Evolutionary conservation across 2,113 vertebrate species (phyloP).

Genomic region (Cyprinus carpio): DNA sequence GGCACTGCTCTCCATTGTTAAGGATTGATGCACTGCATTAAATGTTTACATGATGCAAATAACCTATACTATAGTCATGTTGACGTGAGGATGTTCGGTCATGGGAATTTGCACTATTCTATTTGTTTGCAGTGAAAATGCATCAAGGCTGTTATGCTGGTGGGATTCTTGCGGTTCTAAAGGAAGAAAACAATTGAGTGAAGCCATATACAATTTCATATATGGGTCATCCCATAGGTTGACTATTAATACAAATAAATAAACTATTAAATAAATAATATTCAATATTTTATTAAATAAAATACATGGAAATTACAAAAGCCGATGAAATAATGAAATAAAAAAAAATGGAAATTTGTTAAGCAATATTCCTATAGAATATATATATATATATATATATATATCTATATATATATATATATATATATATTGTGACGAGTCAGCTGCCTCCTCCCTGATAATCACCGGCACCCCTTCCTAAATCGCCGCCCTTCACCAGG

Average conservation of each 20-base stretch:
- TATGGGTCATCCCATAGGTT: neutral
- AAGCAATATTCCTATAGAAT: neutral
- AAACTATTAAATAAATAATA: neutral
- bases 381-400: too few species aligned
- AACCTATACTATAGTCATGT: neutral
- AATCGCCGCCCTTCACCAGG: too few species aligned
- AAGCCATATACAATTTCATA: neutral
- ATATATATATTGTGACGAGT: too few species aligned
- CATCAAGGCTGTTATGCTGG: neutral
- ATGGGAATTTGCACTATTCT: neutral
- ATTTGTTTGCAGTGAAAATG: neutral
- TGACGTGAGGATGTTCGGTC: neutral
- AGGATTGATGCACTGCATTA: slow-evolving; percentile 1
- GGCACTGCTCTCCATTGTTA: neutral
- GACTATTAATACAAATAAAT: neutral
- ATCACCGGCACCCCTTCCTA: too few species aligned
- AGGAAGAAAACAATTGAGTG: neutral
- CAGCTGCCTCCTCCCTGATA: too few species aligned
- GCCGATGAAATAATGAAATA: too few species aligned
- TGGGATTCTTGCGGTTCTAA: neutral
- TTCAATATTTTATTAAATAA: neutral
- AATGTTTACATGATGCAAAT: slow-evolving; percentile 7
- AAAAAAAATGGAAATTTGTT: neutral
- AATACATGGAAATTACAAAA: neutral
- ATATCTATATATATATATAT: too few species aligned